Evolutionary conservation across 2,888 invertebrate species (phyloP), one percentile per base, ranked within the genome.

Genomic region (Xiphydria camelus): DNA sequence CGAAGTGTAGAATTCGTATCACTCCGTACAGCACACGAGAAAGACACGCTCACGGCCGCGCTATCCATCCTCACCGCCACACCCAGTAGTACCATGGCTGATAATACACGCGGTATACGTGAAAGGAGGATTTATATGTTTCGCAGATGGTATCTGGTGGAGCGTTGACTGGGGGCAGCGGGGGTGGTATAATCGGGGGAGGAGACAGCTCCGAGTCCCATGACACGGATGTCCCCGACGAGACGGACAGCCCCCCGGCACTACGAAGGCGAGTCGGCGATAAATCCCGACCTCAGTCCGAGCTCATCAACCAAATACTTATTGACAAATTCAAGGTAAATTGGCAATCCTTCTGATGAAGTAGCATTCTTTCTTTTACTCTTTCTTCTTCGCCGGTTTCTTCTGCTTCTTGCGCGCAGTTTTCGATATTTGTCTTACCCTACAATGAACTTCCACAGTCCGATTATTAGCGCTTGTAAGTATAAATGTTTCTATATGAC

Each of bases 141-240:
- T 61, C 57, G 53, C 73, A 79, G 79, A 79, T 79, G 78, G 78
- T 77, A 75, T 77, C 78, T 68, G 76, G 78, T 64, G 70, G 71
- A 61, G 64, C 70, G 45, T 68, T 62, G 69, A 70, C 70, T 69
- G 70, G 69, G 63, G 70, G 68, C 52, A 66, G 68, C 61, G 73
- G 76, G 55, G 73, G 76, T 52, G 76, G 76, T 51, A 59, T 59
- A 53, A 62, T 64, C 56, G 70, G 72, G 59, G 77, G 77, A 59
- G 80, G 80, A 51, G 81, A 81, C 70, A 81, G 81, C 66, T 81
- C 81, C 53, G 82, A 82, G 68, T 81, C 82, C 52, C 81, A 81
- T 66, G 81, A 82, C 70, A 81, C 82, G 52, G 81, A 81, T 60
- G 77, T 76, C 55, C 77, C 77, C 47, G 76, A 77, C 54, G 77